Conservation (phyloP, 2,797 vertebrate genomes). For the Euphonia xanthogaster region DNA sequence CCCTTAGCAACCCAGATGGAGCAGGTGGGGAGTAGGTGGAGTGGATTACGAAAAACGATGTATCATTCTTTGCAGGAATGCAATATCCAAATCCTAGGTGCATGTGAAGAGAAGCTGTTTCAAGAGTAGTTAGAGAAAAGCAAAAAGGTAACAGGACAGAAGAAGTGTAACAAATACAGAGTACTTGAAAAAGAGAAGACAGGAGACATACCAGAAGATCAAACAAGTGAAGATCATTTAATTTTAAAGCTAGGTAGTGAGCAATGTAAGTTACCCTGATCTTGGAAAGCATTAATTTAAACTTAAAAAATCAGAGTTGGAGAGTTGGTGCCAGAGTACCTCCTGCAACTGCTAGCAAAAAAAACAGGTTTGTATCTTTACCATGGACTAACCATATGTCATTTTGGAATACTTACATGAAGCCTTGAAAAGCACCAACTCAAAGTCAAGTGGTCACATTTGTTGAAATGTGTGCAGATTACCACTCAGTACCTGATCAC, state of each 20-base stretch:
- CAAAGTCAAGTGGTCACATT: neutral
- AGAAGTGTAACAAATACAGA: accelerated
- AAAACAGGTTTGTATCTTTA: neutral
- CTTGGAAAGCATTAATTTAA: neutral
- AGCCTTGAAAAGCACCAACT: neutral
- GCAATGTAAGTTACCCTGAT: neutral
- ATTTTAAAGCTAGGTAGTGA: neutral
- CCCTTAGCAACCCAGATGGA: constrained; percentile 62
- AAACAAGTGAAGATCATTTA: neutral
- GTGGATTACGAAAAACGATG: constrained; percentile 22
- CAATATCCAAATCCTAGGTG: neutral
- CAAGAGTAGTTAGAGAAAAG: neutral
- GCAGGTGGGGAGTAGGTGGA: constrained; percentile 65
- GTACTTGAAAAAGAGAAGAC: neutral
- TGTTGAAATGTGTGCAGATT: neutral
- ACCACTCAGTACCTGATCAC: neutral
- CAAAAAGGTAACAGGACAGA: neutral
- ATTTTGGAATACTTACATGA: neutral
- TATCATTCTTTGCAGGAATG: constrained; percentile 37
- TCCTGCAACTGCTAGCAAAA: neutral
- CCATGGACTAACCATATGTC: neutral
- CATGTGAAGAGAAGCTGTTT: neutral
- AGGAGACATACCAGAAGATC: neutral
- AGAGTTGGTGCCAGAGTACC: neutral
- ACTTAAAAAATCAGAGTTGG: neutral